Base-by-base conservation (phyloP, 1,140 invertebrate genomes). In the Bradysia coprophila region DNA sequence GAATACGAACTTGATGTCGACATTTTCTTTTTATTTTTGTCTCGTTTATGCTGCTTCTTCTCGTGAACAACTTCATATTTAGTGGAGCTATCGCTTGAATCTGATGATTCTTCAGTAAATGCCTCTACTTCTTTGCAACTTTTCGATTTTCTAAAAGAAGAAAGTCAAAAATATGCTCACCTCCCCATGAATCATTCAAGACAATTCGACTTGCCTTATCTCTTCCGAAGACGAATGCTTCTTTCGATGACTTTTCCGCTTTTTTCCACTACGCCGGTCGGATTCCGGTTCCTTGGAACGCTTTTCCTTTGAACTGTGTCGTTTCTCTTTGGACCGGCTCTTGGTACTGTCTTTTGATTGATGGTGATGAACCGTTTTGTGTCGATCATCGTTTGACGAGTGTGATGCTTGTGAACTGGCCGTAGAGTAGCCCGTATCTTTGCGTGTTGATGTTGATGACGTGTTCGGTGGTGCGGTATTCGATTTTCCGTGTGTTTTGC, bases 401-500 rank as follows among this genome's bases (percentile, higher is more conserved):
- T 28, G 6, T 28, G 24, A 28, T 28, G 24, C 13, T 8, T 28
- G 24, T 13, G 24, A 28, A 36, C 71, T 74, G 16, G 68, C 73
- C 8, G 73, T 77, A 0, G 72, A 76, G 47, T 75, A 75, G 16
- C 72, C 72, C 0, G 73, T 74, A 43, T 76, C 74, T 51, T 76
- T 73, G 6, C 66, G 57, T 8, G 55, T 58, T 42, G 59, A 65
- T 37, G 28, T n/a, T 31, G n/a, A 9, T 31, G 28, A 8, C n/a
- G 28, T 31, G 8, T 8, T 9, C n/a, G 8, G 8, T 31, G 28
- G 8, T 36, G 33, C 15, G 6, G 9, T 36, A 9, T 64, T 66
- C 38, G 48, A 50, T 21, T 22, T 20, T 19, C 21, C 34, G 19
- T 45, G 23, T 37, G 21, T 37, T 33, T 20, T 21, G 39, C 28